A percentile compares a stretch with the other conserved stretches of the same genome.
phyloP scores from a whole-genome alignment of 2,113 vertebrate species.

The Erythrocercus mccallii region DNA sequence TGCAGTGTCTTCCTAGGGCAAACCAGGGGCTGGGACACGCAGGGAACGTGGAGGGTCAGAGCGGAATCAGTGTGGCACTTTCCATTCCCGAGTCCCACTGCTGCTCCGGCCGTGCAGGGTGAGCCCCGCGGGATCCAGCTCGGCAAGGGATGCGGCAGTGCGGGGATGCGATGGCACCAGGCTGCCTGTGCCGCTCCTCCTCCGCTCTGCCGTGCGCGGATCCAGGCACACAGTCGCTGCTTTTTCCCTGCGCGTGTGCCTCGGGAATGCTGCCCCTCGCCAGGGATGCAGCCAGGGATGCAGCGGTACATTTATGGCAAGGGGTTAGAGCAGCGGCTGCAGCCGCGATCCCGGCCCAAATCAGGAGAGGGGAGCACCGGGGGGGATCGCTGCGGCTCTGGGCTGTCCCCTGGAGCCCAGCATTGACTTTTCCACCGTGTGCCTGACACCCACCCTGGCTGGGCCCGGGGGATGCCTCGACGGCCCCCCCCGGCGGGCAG shows the following conservation, averaged over 20 bases:
- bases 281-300: not conserved
- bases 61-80: rapidly evolving
- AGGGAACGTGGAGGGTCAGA: rapidly evolving
- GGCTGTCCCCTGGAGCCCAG: not conserved
- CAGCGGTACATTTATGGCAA: not conserved
- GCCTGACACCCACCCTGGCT: not conserved
- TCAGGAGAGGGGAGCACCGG: not conserved
- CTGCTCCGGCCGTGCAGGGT: rapidly evolving
- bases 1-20: no score
- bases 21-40: not conserved
- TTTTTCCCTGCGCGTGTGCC: not conserved
- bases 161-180: not conserved
- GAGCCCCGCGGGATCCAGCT: no score
- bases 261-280: not conserved
- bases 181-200: not conserved
- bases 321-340: not conserved
- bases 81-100: not conserved
- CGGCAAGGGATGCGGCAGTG: rapidly evolving
- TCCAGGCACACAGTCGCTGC: rapidly evolving
- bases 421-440: not conserved
- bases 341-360: not conserved
- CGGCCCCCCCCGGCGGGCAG: not conserved
- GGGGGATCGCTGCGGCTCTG: not conserved
- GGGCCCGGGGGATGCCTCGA: not conserved
- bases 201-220: not conserved